Conservation (phyloP, 2,113 vertebrate species). For the Syrmaticus mikado region DNA sequence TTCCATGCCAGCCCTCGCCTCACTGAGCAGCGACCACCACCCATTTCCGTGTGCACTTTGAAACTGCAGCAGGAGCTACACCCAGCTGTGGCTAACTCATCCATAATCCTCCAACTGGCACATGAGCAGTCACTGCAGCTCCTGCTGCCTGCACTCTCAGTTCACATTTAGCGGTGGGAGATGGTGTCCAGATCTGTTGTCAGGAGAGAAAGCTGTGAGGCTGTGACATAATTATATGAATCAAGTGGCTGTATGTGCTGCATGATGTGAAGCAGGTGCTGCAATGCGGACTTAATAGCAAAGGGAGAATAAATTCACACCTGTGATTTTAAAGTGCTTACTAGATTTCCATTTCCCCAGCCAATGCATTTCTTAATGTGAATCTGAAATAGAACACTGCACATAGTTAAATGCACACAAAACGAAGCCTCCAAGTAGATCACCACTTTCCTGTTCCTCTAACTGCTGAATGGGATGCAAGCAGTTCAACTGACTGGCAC, state of each 20-base stretch:
- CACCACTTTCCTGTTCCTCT: neutral
- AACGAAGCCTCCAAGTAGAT: neutral
- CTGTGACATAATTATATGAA: neutral
- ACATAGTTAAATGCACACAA: neutral
- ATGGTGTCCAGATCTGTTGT: neutral
- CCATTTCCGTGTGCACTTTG: neutral
- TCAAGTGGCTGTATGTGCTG: neutral
- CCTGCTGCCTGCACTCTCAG: neutral
- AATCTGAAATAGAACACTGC: neutral
- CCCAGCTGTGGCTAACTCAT: neutral
- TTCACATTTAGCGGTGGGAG: neutral
- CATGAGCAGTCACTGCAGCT: neutral
- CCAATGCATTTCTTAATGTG: neutral
- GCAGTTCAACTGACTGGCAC: neutral
- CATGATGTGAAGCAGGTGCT: neutral
- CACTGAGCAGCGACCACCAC: neutral
- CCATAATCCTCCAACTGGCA: accelerated
- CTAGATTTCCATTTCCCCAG: neutral
- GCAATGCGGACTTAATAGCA: neutral
- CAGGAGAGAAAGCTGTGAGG: neutral
- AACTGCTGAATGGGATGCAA: neutral
- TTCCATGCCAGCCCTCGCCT: neutral
- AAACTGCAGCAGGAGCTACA: neutral
- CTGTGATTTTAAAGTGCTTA: neutral
- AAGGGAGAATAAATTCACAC: neutral